phyloP scores from a whole-genome alignment of 2,888 invertebrate genomes.

The Callyntrura guangdongensis region DNA sequence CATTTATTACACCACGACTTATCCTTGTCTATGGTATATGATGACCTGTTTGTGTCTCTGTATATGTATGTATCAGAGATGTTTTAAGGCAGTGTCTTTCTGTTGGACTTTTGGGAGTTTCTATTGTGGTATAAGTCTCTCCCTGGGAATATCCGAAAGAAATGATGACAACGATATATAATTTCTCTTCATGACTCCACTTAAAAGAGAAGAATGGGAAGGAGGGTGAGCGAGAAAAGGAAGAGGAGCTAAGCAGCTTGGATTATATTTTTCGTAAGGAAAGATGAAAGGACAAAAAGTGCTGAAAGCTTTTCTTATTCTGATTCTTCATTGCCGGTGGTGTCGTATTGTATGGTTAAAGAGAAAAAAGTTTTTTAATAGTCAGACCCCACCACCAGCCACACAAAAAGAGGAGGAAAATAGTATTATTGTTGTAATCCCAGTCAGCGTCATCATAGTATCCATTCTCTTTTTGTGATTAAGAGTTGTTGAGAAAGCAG shows the following conservation, averaged over 20 bases:
- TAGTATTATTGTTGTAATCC: constrained; percentile 45
- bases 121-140: background rate
- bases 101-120: constrained; percentile 61
- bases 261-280: constrained; percentile 31
- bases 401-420: constrained; percentile 21
- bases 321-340: constrained; percentile 23
- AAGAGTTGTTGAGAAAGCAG: constrained; percentile 75
- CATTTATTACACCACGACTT: constrained; percentile 30
- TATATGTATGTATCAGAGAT: background rate
- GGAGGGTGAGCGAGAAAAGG: constrained; percentile 44
- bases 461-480: constrained; percentile 81
- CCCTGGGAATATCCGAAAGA: constrained; percentile 55
- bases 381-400: constrained; percentile 36
- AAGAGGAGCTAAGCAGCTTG: constrained; percentile 4
- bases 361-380: constrained; percentile 79
- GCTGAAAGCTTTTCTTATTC: constrained; percentile 60
- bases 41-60: background rate
- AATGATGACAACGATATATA: constrained; percentile 84
- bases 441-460: constrained; percentile 27
- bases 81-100: constrained; percentile 29
- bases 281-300: constrained; percentile 39
- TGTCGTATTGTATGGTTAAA: constrained; percentile 31
- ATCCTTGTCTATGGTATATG: background rate
- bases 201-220: constrained; percentile 60
- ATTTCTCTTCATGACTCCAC: constrained; percentile 81